These are phyloP conservation scores for Acrobasis consociella DNA, from an alignment of 2,888 invertebrate species.

Conservation along the genomic window DNA sequence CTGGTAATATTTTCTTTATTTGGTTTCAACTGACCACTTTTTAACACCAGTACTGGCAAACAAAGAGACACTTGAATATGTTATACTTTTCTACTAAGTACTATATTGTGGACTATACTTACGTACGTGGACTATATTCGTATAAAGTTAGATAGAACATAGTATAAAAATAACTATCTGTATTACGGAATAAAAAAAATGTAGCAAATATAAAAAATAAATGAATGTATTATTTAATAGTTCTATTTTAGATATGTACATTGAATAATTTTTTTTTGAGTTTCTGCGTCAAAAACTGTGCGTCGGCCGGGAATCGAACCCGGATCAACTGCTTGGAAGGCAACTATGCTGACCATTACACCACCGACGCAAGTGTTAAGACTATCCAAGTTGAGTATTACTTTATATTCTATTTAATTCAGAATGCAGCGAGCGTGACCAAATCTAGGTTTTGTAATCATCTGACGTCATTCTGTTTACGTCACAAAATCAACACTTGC, in stretches of 20 bases:
- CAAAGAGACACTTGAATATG: not conserved
- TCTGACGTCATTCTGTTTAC: not conserved
- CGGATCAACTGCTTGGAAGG: conserved; percentile 84
- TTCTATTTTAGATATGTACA: too few species aligned
- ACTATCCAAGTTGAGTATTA: conserved; percentile 27
- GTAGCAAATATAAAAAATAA: too few species aligned
- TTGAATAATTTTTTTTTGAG: not conserved
- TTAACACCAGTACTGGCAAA: not conserved
- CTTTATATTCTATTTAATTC: not conserved
- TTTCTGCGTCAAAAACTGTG: conserved; percentile 56
- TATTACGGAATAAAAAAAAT: too few species aligned
- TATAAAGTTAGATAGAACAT: too few species aligned
- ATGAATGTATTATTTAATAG: too few species aligned
- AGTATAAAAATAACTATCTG: too few species aligned
- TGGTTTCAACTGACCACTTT: not conserved
- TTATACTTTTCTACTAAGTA: too few species aligned
- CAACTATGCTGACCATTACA: conserved; percentile 84
- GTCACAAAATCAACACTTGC: too few species aligned
- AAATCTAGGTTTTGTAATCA: not conserved
- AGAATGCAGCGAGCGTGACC: not conserved
- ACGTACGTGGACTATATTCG: too few species aligned
- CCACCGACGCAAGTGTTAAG: conserved; percentile 69
- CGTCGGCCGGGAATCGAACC: conserved; percentile 84
- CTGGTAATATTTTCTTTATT: not conserved
- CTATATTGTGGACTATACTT: too few species aligned